Base-by-base conservation (phyloP, 2,797 vertebrate species). In the Xiphorhynchus erythropygius region DNA sequence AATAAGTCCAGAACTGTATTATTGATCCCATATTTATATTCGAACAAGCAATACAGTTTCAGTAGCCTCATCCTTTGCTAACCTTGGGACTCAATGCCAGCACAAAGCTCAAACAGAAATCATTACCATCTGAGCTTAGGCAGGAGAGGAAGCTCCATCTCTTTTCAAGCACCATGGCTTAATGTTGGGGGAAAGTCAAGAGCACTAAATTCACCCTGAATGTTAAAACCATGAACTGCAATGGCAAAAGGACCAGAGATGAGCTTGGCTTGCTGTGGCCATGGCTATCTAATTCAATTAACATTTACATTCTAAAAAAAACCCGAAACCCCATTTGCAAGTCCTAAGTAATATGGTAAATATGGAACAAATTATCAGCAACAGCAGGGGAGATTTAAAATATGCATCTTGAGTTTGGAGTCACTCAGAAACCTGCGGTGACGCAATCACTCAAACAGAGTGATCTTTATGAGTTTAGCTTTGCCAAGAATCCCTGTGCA, bases 361-460 rank as follows among this genome's bases (percentile, higher is more conserved):
- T 97, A 96, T 96, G 97, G 94, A 96, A 90, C 92, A 97, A 96
- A 97, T 98, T 97, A 98, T 88, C 97, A 96, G n/a, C 69, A 95
- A 90, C 96, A 96, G 94, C 96, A 95, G 97, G 97, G 92, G 84
- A 95, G 88, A 89, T 82, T 76, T 95, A 95, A 96, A 88, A 94
- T 75, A 79, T n/a, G 68, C 96, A 84, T 85, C 62, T 91, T 24
- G 73, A 91, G 53, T 78, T 95, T 87, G 90, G 88, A 95, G 89
- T 84, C 73, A 37, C 88, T 96, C 84, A 78, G 89, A 83, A 86
- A 84, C 91, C 92, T 75, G 93, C 3, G n/a, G 96, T 80, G 96
- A 94, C 75, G 84, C 87, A 87, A 93, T 84, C 93, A 37, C 35
- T 94, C 85, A 28, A 76, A 95, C 74, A 60, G 53, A 91, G 93